A percentile compares a stretch with the other conserved stretches of the same genome.
phyloP scores from a whole-genome alignment of 2,888 invertebrate genomes.

The Andrena flavipes region DNA sequence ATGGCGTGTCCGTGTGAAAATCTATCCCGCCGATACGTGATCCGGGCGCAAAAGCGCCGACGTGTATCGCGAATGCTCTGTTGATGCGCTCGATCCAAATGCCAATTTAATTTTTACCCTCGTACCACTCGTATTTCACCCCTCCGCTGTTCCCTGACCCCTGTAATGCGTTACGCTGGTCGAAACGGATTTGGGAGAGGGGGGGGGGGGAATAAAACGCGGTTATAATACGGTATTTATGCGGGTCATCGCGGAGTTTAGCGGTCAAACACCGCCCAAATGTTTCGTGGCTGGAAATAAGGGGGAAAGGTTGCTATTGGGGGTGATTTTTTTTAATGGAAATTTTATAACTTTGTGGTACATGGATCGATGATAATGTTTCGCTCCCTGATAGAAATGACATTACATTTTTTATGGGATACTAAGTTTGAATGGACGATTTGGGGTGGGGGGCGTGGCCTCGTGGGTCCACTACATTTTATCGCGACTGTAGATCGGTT shows the following conservation, averaged over 20 bases:
- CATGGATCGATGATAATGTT: too few species aligned
- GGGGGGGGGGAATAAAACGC: slow-evolving; percentile 9
- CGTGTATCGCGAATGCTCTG: slow-evolving; percentile 35
- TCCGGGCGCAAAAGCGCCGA: slow-evolving; percentile 24
- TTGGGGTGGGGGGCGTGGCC: too few species aligned
- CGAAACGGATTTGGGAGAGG: neutral
- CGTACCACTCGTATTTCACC: slow-evolving; percentile 27
- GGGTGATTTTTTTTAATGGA: neutral
- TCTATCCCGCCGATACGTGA: slow-evolving; percentile 41
- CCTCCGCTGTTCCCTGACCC: neutral
- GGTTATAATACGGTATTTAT: slow-evolving; percentile 27
- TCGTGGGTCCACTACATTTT: too few species aligned
- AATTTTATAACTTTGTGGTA: too few species aligned
- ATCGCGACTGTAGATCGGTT: too few species aligned
- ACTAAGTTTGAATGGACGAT: too few species aligned
- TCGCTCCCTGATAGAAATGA: too few species aligned
- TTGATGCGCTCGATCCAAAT: slow-evolving; percentile 43
- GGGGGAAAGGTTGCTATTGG: neutral
- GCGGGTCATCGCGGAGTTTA: neutral
- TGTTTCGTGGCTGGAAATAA: neutral
- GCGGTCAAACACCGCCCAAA: neutral
- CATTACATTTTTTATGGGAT: too few species aligned
- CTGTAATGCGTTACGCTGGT: neutral
- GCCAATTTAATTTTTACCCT: slow-evolving; percentile 49
- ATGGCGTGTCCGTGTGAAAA: slow-evolving; percentile 11